These are phyloP conservation scores for Caenorhabditis sinica DNA, from an alignment of 2,888 invertebrate species.

Conservation along the genomic window DNA sequence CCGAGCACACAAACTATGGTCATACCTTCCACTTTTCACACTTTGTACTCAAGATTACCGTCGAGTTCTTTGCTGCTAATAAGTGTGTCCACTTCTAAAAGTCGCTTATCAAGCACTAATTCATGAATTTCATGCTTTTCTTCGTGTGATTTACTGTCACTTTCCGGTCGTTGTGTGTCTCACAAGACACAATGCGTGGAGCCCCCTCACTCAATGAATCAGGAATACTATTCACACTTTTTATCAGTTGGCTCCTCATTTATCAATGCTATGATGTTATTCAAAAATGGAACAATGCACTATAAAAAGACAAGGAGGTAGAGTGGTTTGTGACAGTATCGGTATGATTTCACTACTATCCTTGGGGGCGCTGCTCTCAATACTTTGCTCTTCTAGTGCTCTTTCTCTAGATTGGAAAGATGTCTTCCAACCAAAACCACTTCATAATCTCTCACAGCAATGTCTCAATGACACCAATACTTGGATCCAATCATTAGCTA, in stretches of 20 bases:
- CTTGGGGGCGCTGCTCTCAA: neutral
- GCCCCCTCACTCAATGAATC: conserved; percentile 44
- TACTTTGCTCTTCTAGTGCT: neutral
- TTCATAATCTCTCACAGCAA: conserved; percentile 30
- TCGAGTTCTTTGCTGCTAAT: conserved; percentile 24
- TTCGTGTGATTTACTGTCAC: conserved; percentile 43
- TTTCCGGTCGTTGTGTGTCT: conserved; percentile 20
- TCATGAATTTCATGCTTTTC: conserved; percentile 33
- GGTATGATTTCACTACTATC: conserved; percentile 11
- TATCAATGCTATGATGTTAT: conserved; percentile 34
- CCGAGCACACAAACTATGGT: conserved; percentile 6
- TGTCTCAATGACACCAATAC: conserved; percentile 48
- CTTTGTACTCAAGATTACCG: neutral
- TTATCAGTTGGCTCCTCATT: conserved; percentile 30
- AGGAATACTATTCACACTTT: conserved; percentile 16
- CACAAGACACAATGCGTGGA: conserved; percentile 46
- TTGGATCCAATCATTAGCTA: conserved; percentile 44
- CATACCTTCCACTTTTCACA: conserved; percentile 1
- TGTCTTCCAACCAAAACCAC: conserved; percentile 41
- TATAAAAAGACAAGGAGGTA: conserved; percentile 6
- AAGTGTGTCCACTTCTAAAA: neutral
- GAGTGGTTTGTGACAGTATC: conserved; percentile 8
- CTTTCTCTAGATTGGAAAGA: conserved; percentile 31
- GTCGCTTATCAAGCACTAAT: neutral
- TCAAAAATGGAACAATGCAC: conserved; percentile 33